Evolutionary conservation across 2,888 invertebrate genomes (phyloP).

Genomic region (Diaphora mendica): DNA sequence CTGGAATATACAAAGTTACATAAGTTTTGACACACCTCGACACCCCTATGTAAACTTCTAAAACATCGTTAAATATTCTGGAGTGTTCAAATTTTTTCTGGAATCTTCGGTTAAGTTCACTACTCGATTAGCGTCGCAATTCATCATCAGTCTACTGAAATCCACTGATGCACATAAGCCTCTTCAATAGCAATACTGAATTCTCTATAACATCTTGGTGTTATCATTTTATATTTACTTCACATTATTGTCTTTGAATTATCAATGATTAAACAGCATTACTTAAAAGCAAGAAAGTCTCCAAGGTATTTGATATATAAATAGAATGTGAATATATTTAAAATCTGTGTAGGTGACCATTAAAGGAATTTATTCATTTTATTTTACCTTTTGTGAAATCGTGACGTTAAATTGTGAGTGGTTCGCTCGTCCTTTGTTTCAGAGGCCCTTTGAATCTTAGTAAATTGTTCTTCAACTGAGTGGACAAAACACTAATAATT

Average conservation of each 20-base stretch:
- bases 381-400: not conserved
- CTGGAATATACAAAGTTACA: not conserved
- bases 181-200: no score
- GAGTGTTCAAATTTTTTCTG: not conserved
- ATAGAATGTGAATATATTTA: not conserved
- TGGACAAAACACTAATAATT: conserved; percentile 9
- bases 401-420: not conserved
- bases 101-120: not conserved
- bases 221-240: not conserved
- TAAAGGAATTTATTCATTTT: not conserved
- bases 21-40: not conserved
- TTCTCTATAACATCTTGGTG: not conserved
- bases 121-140: not conserved
- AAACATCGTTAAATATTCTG: not conserved
- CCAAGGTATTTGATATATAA: not conserved
- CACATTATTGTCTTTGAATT: not conserved
- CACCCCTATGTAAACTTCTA: not conserved
- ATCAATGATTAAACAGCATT: not conserved
- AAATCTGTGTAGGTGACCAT: not conserved
- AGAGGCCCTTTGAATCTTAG: no score
- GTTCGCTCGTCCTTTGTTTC: conserved; percentile 1
- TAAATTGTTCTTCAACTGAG: conserved; percentile 1
- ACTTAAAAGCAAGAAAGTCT: not conserved
- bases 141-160: no score
- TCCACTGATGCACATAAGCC: no score